Conservation (phyloP, 2,888 invertebrate genomes). For the Argynnis bischoffii region DNA sequence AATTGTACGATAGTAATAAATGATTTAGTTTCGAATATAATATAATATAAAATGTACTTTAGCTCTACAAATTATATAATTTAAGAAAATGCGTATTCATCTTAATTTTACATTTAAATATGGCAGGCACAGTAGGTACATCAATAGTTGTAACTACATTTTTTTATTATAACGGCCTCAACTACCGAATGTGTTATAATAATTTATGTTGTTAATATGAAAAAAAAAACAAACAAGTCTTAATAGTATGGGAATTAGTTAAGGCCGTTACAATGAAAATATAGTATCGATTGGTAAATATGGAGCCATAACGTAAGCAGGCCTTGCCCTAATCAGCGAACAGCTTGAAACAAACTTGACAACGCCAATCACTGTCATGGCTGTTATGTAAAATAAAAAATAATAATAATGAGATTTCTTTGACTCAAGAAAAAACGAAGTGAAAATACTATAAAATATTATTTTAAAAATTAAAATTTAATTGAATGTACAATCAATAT, state of each 20-base stretch:
- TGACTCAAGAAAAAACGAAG: neutral
- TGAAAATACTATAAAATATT: too few species aligned
- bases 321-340: neutral
- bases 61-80: too few species aligned
- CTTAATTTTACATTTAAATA: conserved; percentile 7
- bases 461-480: too few species aligned
- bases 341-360: neutral
- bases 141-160: neutral
- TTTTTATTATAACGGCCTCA: neutral
- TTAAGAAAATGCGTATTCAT: too few species aligned
- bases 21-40: too few species aligned
- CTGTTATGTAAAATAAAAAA: neutral
- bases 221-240: neutral
- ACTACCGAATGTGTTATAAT: conserved; percentile 2
- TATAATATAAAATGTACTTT: too few species aligned
- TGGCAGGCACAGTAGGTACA: conserved; percentile 6
- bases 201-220: neutral
- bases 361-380: neutral
- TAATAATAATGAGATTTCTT: conserved; percentile 1
- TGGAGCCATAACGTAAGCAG: neutral
- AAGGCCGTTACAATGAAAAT: neutral
- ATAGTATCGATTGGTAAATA: neutral
- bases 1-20: too few species aligned
- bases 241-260: neutral
- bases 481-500: neutral